Conservation (phyloP, 2,797 vertebrate genomes). For the Acipenser ruthenus region DNA sequence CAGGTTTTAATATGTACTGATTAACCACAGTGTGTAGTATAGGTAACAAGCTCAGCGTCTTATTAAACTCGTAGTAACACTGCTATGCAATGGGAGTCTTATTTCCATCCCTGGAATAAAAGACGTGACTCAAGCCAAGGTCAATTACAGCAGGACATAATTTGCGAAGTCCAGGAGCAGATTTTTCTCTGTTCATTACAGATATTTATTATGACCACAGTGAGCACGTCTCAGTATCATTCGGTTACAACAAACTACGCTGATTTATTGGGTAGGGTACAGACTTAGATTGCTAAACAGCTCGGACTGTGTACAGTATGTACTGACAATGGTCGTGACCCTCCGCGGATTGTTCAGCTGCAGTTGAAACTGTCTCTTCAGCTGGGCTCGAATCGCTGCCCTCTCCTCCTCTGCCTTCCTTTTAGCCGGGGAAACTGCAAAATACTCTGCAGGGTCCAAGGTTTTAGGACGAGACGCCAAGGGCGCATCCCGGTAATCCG, state of each 20-base stretch:
- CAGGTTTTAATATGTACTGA: too few relatives aligned
- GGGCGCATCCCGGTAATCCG: constrained; percentile 54
- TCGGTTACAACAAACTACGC: too few relatives aligned
- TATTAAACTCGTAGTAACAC: too few relatives aligned
- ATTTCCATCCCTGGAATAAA: too few relatives aligned
- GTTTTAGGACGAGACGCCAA: constrained; percentile 60
- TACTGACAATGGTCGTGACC: constrained; percentile 68
- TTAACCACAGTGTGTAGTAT: too few relatives aligned
- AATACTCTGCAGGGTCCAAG: constrained; percentile 65
- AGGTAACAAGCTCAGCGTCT: too few relatives aligned
- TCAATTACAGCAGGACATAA: too few relatives aligned
- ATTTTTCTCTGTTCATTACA: not conserved
- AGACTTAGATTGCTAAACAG: constrained; percentile 37
- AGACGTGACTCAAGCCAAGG: too few relatives aligned
- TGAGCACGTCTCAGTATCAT: rapidly evolving
- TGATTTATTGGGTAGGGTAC: rapidly evolving
- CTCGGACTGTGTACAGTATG: not conserved
- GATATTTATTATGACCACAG: not conserved
- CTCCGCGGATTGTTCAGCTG: constrained; percentile 73
- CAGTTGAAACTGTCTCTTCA: constrained; percentile 73
- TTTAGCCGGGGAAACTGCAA: constrained; percentile 49
- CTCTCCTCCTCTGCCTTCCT: constrained; percentile 56
- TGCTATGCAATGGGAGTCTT: too few relatives aligned
- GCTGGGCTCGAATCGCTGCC: constrained; percentile 56
- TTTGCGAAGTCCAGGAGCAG: too few relatives aligned